Evolutionary conservation across 1,140 invertebrate genomes (phyloP).

Genomic region (Scylla paramamosain): DNA sequence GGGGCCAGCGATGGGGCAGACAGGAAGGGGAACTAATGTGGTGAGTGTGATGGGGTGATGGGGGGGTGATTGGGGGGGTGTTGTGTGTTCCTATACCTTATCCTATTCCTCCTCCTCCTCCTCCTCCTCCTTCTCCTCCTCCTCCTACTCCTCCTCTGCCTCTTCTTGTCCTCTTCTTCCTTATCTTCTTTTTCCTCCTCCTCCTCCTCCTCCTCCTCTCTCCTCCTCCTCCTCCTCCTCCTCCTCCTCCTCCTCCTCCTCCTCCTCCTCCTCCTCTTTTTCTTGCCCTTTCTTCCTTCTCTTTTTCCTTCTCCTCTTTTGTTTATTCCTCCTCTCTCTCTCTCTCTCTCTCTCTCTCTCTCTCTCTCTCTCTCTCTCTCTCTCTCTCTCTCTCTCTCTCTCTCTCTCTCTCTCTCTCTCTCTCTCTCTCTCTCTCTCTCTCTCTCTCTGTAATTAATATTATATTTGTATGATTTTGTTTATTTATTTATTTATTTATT

Average conservation of each 20-base stretch:
- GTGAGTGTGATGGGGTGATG: slow-evolving; percentile 83
- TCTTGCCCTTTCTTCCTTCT: background rate
- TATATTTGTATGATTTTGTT: no score
- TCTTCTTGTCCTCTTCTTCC: background rate
- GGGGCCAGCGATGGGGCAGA: slow-evolving; percentile 85
- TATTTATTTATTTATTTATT: no score
- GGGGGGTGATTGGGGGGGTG: background rate
- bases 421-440: no score
- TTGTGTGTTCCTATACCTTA: background rate
- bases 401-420: no score
- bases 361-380: background rate
- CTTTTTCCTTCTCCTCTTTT: background rate
- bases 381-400: background rate
- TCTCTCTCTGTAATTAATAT: no score
- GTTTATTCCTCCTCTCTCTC: background rate
- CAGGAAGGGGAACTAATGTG: slow-evolving; percentile 92
- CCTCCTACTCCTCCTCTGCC: background rate
- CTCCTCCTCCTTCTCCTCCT: background rate
- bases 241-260: background rate
- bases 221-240: no score
- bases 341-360: background rate
- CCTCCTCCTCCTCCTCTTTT: background rate
- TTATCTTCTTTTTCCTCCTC: background rate
- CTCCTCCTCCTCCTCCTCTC: background rate
- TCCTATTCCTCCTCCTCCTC: background rate